Evolutionary conservation across 2,113 vertebrate species (phyloP).

Genomic region (Rhagologus leucostigma): DNA sequence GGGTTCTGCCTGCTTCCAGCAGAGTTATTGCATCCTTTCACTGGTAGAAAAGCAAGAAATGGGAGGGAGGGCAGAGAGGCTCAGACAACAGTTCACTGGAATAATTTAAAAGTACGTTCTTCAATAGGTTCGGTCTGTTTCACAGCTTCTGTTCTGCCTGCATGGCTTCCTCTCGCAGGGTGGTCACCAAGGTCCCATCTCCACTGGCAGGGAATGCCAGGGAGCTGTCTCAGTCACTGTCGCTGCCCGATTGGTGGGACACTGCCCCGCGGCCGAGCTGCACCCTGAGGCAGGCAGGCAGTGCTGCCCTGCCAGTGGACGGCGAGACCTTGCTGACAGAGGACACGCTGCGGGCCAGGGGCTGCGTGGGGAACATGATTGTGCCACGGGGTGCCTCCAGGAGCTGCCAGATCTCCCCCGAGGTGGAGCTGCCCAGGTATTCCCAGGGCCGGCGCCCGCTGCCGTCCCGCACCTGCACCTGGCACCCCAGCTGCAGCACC

Average conservation of each 20-base stretch:
- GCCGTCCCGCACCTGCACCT: conserved; percentile 78
- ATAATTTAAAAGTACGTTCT: conserved; percentile 27
- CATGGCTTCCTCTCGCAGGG: neutral
- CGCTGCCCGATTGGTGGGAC: neutral
- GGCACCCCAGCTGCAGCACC: conserved; percentile 81
- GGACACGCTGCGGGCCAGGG: conserved; percentile 7
- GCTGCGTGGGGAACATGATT: conserved; percentile 66
- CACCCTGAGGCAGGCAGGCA: conserved; percentile 68
- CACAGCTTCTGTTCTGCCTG: conserved; percentile 10
- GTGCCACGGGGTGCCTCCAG: conserved; percentile 79
- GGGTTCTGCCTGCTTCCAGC: neutral
- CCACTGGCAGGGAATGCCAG: neutral
- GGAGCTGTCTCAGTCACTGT: neutral
- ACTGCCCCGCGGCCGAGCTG: conserved; percentile 8
- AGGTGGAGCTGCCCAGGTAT: conserved; percentile 74
- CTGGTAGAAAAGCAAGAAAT: neutral
- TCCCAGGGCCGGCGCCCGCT: conserved; percentile 89
- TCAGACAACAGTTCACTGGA: neutral
- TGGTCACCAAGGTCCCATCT: neutral
- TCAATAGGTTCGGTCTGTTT: neutral
- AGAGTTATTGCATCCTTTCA: neutral
- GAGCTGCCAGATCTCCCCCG: conserved; percentile 80
- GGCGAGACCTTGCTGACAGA: conserved; percentile 35
- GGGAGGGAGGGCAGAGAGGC: neutral
- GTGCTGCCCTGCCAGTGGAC: conserved; percentile 43